These are phyloP conservation scores for Silurus lanzhouensis DNA, from an alignment of 2,797 vertebrate species.

Conservation along the genomic window DNA sequence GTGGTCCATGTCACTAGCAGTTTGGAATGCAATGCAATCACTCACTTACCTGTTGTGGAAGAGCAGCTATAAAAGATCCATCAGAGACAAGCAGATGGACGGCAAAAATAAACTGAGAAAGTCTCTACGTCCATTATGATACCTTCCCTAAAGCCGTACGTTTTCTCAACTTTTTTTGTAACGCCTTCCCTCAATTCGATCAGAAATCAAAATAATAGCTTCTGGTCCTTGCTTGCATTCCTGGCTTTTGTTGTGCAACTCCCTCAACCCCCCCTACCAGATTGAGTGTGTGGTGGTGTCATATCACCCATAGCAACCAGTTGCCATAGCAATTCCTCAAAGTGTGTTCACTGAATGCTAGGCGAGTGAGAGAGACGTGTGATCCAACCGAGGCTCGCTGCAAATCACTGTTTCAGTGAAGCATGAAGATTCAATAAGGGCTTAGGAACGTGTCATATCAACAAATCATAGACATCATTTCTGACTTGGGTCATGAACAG, in stretches of 20 bases:
- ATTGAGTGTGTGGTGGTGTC: slow-evolving; percentile 68
- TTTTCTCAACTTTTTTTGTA: slow-evolving; percentile 52
- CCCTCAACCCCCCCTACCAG: slow-evolving; percentile 54
- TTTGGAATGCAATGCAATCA: slow-evolving; percentile 45
- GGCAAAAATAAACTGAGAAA: slow-evolving; percentile 44
- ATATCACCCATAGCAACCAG: slow-evolving; percentile 79
- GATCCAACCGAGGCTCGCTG: slow-evolving; percentile 55
- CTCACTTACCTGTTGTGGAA: slow-evolving; percentile 64
- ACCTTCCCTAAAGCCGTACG: slow-evolving; percentile 33
- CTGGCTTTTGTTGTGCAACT: slow-evolving; percentile 60
- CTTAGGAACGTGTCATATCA: slow-evolving; percentile 54
- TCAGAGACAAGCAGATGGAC: slow-evolving; percentile 47
- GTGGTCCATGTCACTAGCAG: slow-evolving; percentile 30
- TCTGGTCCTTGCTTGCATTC: slow-evolving; percentile 46
- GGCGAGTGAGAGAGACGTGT: slow-evolving; percentile 55
- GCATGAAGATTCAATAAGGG: slow-evolving; percentile 54
- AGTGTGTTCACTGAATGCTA: slow-evolving; percentile 64
- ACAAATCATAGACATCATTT: slow-evolving; percentile 42
- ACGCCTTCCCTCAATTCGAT: slow-evolving; percentile 38
- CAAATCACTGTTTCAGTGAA: slow-evolving; percentile 56
- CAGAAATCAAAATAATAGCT: slow-evolving; percentile 41
- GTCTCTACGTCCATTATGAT: slow-evolving; percentile 42
- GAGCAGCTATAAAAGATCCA: slow-evolving; percentile 52
- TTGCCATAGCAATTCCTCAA: slow-evolving; percentile 80
- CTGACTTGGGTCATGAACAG: slow-evolving; percentile 37